Percentiles rank a stretch among this genome's conserved stretches.
These are phyloP conservation scores for Hylaea fasciaria DNA, from an alignment of 2,888 invertebrate genomes.

Conservation along the genomic window DNA sequence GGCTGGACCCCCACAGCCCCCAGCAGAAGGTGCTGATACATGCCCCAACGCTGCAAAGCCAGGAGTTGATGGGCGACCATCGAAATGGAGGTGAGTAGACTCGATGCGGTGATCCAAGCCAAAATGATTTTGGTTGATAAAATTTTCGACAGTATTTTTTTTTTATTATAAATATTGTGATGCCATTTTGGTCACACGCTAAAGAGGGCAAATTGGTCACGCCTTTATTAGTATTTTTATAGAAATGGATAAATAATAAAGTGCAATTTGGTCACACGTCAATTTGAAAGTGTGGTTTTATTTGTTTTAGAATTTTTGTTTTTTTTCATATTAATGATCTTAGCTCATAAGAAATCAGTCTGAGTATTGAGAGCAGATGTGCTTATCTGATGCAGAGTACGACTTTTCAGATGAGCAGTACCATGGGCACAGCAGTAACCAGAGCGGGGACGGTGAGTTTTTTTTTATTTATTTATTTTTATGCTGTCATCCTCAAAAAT, in stretches of 20 bases:
- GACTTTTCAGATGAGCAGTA: slow-evolving; percentile 84
- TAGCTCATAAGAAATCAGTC: slow-evolving; percentile 10
- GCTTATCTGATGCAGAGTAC: slow-evolving; percentile 81
- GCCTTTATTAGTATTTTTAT: too few relatives aligned
- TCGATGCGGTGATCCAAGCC: too few relatives aligned
- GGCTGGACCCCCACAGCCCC: slow-evolving; percentile 78
- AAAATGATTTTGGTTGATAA: too few relatives aligned
- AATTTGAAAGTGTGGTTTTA: too few relatives aligned
- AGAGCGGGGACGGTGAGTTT: slow-evolving; percentile 78
- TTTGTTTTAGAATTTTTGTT: too few relatives aligned
- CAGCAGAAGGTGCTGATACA: slow-evolving; percentile 81
- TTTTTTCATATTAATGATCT: neutral
- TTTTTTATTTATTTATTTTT: neutral
- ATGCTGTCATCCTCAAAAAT: too few relatives aligned
- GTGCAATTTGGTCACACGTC: too few relatives aligned
- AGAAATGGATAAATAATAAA: too few relatives aligned
- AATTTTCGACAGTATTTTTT: too few relatives aligned
- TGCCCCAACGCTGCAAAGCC: slow-evolving; percentile 73
- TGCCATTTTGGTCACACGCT: too few relatives aligned
- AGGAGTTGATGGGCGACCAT: slow-evolving; percentile 77
- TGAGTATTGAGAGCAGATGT: slow-evolving; percentile 75
- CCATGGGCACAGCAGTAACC: slow-evolving; percentile 82
- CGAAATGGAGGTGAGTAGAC: slow-evolving; percentile 79
- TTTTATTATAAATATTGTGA: too few relatives aligned
- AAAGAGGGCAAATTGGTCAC: too few relatives aligned